Conservation (phyloP, 2,113 vertebrate species). For the Nothoprocta perdicaria region DNA sequence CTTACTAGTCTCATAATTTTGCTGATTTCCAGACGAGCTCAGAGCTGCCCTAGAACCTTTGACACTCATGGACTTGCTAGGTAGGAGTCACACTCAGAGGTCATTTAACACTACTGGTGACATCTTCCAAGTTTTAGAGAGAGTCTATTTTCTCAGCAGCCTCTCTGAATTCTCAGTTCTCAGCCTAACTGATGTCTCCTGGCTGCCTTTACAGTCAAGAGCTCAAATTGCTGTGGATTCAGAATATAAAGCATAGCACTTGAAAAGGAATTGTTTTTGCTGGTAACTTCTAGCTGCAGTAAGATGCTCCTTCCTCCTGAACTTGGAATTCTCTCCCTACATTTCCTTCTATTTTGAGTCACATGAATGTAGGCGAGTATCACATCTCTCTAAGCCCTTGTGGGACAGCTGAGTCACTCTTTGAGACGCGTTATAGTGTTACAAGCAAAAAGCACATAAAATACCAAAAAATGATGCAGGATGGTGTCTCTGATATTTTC, state of each 20-base stretch:
- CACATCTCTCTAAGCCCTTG: background rate
- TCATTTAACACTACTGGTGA: background rate
- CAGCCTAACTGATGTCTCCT: background rate
- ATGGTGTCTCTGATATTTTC: background rate
- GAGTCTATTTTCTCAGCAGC: background rate
- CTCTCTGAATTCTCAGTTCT: background rate
- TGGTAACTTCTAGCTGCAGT: background rate
- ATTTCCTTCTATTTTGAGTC: background rate
- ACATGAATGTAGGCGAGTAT: background rate
- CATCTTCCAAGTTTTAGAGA: background rate
- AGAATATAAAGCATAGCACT: background rate
- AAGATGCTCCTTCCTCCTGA: background rate
- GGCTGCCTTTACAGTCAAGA: background rate
- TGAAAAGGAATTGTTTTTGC: background rate
- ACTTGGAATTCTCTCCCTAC: fast-evolving
- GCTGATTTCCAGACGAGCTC: background rate
- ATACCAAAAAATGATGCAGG: background rate
- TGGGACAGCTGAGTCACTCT: background rate
- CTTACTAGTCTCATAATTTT: background rate
- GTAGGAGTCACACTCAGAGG: background rate
- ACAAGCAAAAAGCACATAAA: background rate
- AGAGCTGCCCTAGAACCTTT: background rate
- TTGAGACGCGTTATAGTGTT: background rate
- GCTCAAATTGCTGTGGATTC: background rate
- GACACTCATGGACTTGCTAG: fast-evolving